Evolutionary conservation across 2,113 vertebrate genomes (phyloP).

Genomic region (Mustela lutreola): DNA sequence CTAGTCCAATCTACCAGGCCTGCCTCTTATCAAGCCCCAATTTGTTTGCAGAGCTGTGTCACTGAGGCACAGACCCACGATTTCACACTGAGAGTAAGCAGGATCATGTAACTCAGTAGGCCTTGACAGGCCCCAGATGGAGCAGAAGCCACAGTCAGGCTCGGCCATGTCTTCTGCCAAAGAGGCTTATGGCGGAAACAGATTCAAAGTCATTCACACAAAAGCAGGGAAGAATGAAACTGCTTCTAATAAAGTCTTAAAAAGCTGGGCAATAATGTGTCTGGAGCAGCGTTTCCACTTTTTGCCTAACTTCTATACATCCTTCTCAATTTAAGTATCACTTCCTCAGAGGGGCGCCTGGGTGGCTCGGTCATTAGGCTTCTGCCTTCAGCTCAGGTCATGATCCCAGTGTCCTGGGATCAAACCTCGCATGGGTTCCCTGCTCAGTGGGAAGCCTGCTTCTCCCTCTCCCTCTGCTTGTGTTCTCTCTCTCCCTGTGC

Average conservation of each 20-base stretch:
- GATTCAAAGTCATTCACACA: neutral
- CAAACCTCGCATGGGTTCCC: too few species aligned
- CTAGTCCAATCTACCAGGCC: neutral
- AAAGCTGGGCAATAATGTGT: neutral
- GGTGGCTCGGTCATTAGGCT: too few species aligned
- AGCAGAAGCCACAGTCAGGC: neutral
- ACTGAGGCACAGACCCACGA: neutral
- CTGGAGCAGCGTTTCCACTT: neutral
- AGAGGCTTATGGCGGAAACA: neutral
- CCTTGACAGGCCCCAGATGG: neutral
- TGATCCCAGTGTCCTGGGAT: too few species aligned
- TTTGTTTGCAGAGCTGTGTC: neutral
- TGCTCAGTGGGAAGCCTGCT: too few species aligned
- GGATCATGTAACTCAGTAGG: neutral
- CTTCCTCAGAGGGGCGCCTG: neutral
- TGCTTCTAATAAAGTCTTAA: neutral
- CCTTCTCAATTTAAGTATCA: neutral
- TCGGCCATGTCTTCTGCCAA: neutral
- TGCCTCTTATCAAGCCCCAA: neutral
- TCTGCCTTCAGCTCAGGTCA: too few species aligned
- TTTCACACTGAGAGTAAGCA: neutral
- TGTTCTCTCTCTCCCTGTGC: too few species aligned
- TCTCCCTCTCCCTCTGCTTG: too few species aligned
- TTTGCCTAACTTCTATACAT: neutral
- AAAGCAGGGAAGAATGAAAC: conserved; percentile 8